Conservation (phyloP, 1,140 invertebrate species). For the Drosophila baimaii region DNA sequence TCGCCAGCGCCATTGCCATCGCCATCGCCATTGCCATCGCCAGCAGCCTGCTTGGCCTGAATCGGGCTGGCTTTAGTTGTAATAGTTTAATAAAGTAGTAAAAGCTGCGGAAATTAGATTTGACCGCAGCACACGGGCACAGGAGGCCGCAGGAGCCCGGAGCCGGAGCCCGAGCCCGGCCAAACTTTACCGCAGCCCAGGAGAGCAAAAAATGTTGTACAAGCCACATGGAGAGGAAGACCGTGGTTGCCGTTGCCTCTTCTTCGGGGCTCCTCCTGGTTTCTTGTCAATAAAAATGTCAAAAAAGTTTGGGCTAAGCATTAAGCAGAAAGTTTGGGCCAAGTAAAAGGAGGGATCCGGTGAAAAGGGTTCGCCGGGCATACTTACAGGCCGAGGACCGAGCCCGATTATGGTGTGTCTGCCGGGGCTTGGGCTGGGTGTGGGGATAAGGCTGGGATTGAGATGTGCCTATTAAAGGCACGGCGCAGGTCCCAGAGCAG, state of each 20-base stretch:
- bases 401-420: constrained; percentile 19
- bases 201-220: constrained; percentile 44
- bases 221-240: constrained; percentile 28
- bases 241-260: constrained; percentile 52
- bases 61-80: constrained; percentile 68
- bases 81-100: constrained; percentile 84
- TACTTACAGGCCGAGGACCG: constrained; percentile 11
- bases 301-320: constrained; percentile 78
- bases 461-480: constrained; percentile 53
- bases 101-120: constrained; percentile 83
- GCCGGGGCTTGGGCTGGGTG: neutral
- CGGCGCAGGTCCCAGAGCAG: constrained; percentile 28
- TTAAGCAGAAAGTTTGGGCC: constrained; percentile 61
- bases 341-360: constrained; percentile 1
- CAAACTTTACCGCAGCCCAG: constrained; percentile 55
- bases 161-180: constrained; percentile 36
- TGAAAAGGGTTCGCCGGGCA: constrained; percentile 71
- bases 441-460: constrained; percentile 9
- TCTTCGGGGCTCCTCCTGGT: constrained; percentile 50
- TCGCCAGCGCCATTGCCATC: constrained; percentile 32
- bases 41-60: constrained; percentile 16
- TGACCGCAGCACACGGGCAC: constrained; percentile 74
- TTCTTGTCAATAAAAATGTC: constrained; percentile 82
- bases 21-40: constrained; percentile 8
- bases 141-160: constrained; percentile 36